Evolutionary conservation across 2,797 vertebrate genomes (phyloP).

Genomic region (Columba guinea): DNA sequence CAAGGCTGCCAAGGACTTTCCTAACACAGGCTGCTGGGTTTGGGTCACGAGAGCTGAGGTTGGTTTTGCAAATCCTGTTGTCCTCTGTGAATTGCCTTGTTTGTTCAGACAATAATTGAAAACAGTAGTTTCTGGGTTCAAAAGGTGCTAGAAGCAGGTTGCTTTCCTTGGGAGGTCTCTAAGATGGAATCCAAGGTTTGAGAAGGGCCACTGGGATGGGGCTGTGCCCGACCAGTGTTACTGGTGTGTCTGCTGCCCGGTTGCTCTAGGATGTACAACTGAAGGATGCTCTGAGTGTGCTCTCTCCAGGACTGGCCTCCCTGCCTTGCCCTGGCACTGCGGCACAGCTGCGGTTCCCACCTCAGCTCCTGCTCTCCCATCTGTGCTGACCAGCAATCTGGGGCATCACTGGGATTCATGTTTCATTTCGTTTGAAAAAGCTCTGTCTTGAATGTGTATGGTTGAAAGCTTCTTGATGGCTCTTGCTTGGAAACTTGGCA

Average conservation of each 20-base stretch:
- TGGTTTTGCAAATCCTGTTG: background rate
- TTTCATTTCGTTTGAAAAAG: background rate
- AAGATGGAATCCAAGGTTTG: background rate
- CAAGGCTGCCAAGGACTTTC: background rate
- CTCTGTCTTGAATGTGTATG: background rate
- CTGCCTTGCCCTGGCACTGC: rapidly evolving
- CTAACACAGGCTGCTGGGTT: background rate
- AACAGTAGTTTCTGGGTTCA: background rate
- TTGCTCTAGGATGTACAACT: rapidly evolving
- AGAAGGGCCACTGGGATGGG: background rate
- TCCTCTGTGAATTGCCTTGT: background rate
- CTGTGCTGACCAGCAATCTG: rapidly evolving
- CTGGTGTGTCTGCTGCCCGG: background rate
- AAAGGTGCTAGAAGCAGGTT: background rate
- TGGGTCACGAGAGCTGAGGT: background rate
- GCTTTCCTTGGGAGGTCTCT: rapidly evolving
- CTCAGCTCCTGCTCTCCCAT: background rate
- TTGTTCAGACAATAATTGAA: background rate
- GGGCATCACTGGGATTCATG: background rate
- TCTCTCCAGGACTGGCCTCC: background rate
- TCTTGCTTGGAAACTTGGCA: background rate
- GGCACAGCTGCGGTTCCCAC: background rate
- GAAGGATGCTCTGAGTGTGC: background rate
- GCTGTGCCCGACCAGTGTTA: background rate
- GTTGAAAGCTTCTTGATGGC: background rate